Percentiles rank a stretch among this genome's conserved stretches.
Evolutionary conservation across 2,113 vertebrate species (phyloP).

Genomic region (Poeciliopsis turrubarensis): DNA sequence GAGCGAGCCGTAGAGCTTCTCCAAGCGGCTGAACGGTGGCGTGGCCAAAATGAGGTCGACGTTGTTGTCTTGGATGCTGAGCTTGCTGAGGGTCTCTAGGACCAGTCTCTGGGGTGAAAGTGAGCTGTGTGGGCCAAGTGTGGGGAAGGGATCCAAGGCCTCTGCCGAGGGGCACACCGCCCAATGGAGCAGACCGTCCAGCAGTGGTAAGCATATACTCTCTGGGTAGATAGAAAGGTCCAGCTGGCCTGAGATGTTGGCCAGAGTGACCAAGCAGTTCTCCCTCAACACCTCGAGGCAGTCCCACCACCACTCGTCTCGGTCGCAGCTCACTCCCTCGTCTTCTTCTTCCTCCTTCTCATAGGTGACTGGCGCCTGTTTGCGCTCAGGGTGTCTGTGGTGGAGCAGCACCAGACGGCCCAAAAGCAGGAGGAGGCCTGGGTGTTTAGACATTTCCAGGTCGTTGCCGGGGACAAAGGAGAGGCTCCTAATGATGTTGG

Average conservation of each 20-base stretch:
- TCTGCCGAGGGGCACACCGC: slow-evolving; percentile 97
- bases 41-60: slow-evolving; percentile 99
- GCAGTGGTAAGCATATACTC: slow-evolving; percentile 97
- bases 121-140: slow-evolving; percentile 90
- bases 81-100: slow-evolving; percentile 98
- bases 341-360: slow-evolving; percentile 98
- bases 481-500: slow-evolving; percentile 96
- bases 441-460: slow-evolving; percentile 97
- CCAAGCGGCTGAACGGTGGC: slow-evolving; percentile 94
- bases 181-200: slow-evolving; percentile 98
- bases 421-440: slow-evolving; percentile 93
- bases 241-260: slow-evolving; percentile 98
- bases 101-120: slow-evolving; percentile 98
- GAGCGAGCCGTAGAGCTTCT: slow-evolving; percentile 95
- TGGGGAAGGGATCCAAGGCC: slow-evolving; percentile 96
- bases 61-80: slow-evolving; percentile 99
- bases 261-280: slow-evolving; percentile 96
- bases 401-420: slow-evolving; percentile 95
- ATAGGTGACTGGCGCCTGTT: slow-evolving; percentile 94
- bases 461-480: slow-evolving; percentile 97
- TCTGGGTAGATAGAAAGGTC: slow-evolving; percentile 96
- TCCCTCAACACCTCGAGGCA: slow-evolving; percentile 96
- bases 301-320: slow-evolving; percentile 99
- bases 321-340: slow-evolving; percentile 92
- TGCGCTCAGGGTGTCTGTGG: slow-evolving; percentile 96